Conservation (phyloP, 1,140 invertebrate species). For the Hesperophylax magnus region DNA sequence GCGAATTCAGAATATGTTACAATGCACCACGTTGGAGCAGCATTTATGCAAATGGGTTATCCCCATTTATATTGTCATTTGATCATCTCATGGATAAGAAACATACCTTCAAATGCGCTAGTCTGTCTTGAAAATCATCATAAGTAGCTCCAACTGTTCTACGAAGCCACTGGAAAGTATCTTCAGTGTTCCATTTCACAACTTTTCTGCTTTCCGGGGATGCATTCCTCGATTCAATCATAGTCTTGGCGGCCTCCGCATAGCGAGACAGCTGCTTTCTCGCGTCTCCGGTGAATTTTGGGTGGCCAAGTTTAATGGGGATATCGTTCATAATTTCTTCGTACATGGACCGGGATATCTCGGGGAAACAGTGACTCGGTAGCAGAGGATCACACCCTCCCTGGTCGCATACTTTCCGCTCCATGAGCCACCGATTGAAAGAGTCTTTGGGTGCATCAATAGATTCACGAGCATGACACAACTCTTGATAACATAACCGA, state of each 20-base stretch:
- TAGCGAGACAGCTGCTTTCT: constrained; percentile 96
- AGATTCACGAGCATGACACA: constrained; percentile 93
- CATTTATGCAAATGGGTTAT: no score
- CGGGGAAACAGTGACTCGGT: constrained; percentile 91
- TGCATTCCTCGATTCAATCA: constrained; percentile 93
- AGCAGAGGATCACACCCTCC: constrained; percentile 89
- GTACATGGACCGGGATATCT: constrained; percentile 96
- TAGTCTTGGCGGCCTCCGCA: constrained; percentile 96
- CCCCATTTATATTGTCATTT: no score
- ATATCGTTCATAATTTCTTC: constrained; percentile 99
- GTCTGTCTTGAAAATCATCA: constrained; percentile 92
- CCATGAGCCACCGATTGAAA: constrained; percentile 96
- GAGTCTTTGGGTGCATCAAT: constrained; percentile 97
- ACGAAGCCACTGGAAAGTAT: constrained; percentile 96
- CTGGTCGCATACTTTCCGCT: constrained; percentile 92
- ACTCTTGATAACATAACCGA: constrained; percentile 92
- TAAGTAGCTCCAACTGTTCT: constrained; percentile 95
- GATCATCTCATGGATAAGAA: no score
- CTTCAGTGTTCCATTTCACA: constrained; percentile 98
- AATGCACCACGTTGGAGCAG: no score
- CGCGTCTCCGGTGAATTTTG: constrained; percentile 96
- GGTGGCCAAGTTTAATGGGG: constrained; percentile 94
- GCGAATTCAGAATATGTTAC: no score
- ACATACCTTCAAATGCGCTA: constrained; percentile 78
- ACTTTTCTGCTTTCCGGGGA: constrained; percentile 96